Evolutionary conservation across 2,888 invertebrate species (phyloP).

Genomic region (Diploptera punctata): DNA sequence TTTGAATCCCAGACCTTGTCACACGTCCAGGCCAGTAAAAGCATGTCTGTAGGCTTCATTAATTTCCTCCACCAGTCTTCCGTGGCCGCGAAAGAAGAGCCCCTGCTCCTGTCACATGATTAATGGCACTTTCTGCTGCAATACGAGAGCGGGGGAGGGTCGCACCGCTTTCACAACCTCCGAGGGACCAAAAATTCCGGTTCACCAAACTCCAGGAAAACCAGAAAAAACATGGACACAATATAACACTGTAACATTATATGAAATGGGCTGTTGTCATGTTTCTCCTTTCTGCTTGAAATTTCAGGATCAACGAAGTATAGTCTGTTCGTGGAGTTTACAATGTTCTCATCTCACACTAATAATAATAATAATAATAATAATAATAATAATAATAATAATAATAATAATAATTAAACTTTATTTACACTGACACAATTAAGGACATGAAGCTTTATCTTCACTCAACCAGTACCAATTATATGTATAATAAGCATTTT

Average conservation of each 20-base stretch:
- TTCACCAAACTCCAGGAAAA: conserved; percentile 4
- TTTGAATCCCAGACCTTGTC: conserved; percentile 21
- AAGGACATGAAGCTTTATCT: too few species aligned
- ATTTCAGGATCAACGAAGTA: too few species aligned
- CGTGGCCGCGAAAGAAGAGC: conserved; percentile 32
- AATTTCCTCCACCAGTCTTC: conserved; percentile 33
- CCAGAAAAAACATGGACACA: conserved; percentile 15
- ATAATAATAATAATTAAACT: too few species aligned
- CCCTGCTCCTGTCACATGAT: conserved; percentile 32
- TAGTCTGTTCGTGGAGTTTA: too few species aligned
- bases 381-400: too few species aligned
- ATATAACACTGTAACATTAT: not conserved
- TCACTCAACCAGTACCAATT: too few species aligned
- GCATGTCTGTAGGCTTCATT: conserved; percentile 38
- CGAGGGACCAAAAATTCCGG: conserved; percentile 13
- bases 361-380: too few species aligned
- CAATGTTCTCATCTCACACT: too few species aligned
- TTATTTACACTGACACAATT: too few species aligned
- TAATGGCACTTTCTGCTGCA: conserved; percentile 13
- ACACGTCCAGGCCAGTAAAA: conserved; percentile 34
- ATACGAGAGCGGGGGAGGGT: not conserved
- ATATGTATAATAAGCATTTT: too few species aligned
- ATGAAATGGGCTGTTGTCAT: too few species aligned
- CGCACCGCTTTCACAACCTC: not conserved
- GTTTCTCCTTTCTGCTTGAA: too few species aligned